Percentiles rank a stretch among this genome's conserved stretches.
Conservation (phyloP, 1,140 invertebrate species). For the Babylonia areolata region DNA sequence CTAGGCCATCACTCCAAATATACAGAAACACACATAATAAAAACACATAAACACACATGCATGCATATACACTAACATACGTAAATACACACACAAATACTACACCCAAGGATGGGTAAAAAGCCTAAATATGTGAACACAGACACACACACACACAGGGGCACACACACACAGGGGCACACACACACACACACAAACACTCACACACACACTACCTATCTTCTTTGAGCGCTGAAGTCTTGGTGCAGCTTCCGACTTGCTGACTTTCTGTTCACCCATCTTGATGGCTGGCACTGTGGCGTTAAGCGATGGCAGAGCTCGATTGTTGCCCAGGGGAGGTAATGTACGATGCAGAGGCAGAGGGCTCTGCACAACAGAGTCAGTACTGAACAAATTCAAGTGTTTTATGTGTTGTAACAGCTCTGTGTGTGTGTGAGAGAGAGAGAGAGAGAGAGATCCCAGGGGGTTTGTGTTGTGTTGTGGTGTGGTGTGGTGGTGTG, state of each 20-base stretch:
- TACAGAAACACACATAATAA: background rate
- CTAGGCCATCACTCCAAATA: no score
- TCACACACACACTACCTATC: background rate
- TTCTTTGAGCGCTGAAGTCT: conserved; percentile 17
- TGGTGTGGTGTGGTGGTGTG: no score
- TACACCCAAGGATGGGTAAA: no score
- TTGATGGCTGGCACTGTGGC: conserved; percentile 50
- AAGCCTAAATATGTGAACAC: background rate
- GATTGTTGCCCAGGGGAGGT: conserved; percentile 54
- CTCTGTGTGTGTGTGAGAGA: no score
- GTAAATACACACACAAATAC: conserved; percentile 4
- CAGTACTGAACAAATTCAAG: no score
- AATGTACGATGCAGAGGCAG: conserved; percentile 59
- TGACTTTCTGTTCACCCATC: conserved; percentile 27
- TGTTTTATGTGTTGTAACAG: no score
- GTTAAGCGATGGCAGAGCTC: conserved; percentile 46
- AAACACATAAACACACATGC: background rate
- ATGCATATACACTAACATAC: background rate
- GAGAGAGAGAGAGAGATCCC: no score
- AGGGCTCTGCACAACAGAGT: conserved; percentile 44
- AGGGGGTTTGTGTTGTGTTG: no score
- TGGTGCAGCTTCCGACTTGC: conserved; percentile 18
- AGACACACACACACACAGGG: conserved; percentile 7
- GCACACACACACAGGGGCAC: background rate
- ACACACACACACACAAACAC: background rate